Base-by-base conservation (phyloP, 1,140 invertebrate genomes). In the Aphaenogaster floridana region DNA sequence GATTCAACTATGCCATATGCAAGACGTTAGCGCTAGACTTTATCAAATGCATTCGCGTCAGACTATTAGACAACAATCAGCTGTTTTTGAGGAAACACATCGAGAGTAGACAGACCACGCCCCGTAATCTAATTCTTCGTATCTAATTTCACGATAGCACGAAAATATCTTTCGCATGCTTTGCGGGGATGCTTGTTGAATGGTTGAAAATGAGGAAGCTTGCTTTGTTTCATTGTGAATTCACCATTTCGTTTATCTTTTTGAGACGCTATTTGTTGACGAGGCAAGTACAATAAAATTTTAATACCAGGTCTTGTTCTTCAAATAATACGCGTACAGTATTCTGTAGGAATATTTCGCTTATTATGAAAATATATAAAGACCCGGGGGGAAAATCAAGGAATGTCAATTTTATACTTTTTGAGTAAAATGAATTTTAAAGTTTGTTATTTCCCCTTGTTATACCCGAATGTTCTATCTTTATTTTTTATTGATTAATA, bases 81-180 rank as follows among this genome's bases (percentile, higher is more conserved):
- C 45, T 74, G 78, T 86, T 85, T 83, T 88, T 81, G 42, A 86
- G 57, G 80, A 89, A 79, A 86, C 42, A 57, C 11, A 4, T 13
- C 13, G 1, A n/a, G 8, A 69, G 6, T 54, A 61, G 61, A 71
- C 61, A 87, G 52, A 77, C 21, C 63, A 48, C 59, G 3, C 39
- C 0, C 36, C 9, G 71, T 74, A 63, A 88, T 86, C 11, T 28
- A 72, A 89, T 69, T 88, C 39, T 63, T 68, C 59, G 21, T 50
- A 57, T 54, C 88, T 86, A 88, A 86, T 89, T 86, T 77, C 1
- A 36, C 21, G 71, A 21, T 45, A 15, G 68, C 15, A 50, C 11
- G 36, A 34, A 72, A 85, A 85, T 78, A 57, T 17, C 50, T 52
- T 63, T 11, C 42, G 9, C 48, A 54, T 74, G 39, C 54, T 74